Conservation (phyloP, 2,113 vertebrate genomes). For the Australoheros scitulus region DNA sequence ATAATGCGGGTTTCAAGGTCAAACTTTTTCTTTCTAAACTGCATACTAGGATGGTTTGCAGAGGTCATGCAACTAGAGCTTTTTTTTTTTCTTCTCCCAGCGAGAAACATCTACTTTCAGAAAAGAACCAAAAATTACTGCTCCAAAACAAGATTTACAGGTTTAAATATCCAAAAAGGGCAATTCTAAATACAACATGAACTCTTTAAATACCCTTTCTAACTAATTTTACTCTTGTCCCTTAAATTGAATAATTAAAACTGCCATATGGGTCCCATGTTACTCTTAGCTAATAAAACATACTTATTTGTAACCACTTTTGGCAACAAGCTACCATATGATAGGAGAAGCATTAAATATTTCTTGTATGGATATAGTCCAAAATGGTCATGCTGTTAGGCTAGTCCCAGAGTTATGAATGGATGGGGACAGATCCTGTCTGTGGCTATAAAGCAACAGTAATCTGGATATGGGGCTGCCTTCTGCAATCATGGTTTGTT, state of each 20-base stretch:
- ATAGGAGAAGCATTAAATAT: neutral
- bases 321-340: neutral
- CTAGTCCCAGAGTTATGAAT: constrained; percentile 33
- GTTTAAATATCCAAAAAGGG: neutral
- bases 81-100: neutral
- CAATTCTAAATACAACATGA: neutral
- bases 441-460: constrained; percentile 42
- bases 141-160: neutral
- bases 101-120: neutral
- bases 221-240: neutral
- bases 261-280: neutral
- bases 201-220: neutral
- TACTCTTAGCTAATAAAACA: neutral
- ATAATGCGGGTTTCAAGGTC: constrained; percentile 33
- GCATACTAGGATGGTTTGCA: constrained; percentile 6
- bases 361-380: neutral
- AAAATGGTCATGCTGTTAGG: constrained; percentile 13
- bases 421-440: constrained; percentile 33
- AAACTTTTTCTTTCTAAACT: constrained; percentile 25
- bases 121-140: neutral
- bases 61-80: neutral
- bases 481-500: constrained; percentile 58
- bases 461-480: constrained; percentile 23
- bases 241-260: neutral
- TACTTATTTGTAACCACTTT: neutral